Percentiles rank a stretch among this genome's conserved stretches.
These are phyloP conservation scores for Monomorium pharaonis DNA, from an alignment of 1,140 invertebrate species.

Conservation along the genomic window DNA sequence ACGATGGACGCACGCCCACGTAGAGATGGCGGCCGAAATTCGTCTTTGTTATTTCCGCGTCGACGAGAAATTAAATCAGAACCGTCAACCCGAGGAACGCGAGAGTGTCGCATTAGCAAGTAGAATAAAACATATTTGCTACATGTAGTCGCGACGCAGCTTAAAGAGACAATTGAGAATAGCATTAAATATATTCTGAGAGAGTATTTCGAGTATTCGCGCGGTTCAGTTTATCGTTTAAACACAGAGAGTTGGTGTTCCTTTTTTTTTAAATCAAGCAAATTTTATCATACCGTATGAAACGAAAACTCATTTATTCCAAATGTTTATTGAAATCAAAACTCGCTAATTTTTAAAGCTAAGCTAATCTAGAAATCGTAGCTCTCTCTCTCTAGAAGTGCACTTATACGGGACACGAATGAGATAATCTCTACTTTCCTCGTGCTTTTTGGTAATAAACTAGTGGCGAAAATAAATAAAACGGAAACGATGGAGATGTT, in stretches of 20 bases:
- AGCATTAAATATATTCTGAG: conserved; percentile 34
- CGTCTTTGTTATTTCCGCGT: conserved; percentile 54
- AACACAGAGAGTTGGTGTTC: not conserved
- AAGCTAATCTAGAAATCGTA: not conserved
- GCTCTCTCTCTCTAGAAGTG: not conserved
- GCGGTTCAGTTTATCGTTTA: not conserved
- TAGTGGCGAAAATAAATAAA: conserved; percentile 2
- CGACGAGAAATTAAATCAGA: conserved; percentile 40
- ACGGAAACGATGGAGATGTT: not conserved
- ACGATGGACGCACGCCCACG: not conserved
- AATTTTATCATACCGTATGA: not conserved
- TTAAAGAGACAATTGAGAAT: conserved; percentile 33
- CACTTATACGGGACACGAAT: not conserved
- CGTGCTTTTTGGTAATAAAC: conserved; percentile 1
- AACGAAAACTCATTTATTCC: not conserved
- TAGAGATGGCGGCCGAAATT: conserved; percentile 14
- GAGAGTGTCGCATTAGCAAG: conserved; percentile 13
- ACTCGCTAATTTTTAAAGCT: not conserved
- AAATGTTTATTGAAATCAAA: too few relatives aligned
- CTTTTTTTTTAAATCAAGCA: not conserved
- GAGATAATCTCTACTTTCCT: not conserved
- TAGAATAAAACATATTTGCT: not conserved
- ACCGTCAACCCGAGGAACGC: not conserved
- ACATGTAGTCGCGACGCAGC: not conserved
- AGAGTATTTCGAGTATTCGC: conserved; percentile 26